Evolutionary conservation across 2,888 invertebrate species (phyloP), one percentile per base, ranked within the genome.

Genomic region (Cordilura impudica): DNA sequence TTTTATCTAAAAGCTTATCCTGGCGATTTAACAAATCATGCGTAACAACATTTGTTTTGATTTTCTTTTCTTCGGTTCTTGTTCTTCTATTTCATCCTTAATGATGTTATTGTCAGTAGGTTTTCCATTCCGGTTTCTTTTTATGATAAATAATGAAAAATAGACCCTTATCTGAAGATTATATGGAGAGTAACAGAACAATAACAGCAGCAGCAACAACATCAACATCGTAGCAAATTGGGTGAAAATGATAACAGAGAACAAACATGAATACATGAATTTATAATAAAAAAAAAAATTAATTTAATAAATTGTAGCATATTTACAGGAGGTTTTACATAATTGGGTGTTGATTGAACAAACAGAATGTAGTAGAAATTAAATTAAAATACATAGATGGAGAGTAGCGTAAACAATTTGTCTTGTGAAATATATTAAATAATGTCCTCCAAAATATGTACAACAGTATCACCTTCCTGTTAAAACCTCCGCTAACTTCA

Each of bases 11-110:
- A 45, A 4, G 6, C 4, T 84, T 84, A 83, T 83, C 29, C 8
- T 84, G 83, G 82, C 84, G 84, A 61, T 71, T 66, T 54, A 67
- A 18, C 71, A 66, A 75, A 79, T 79, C 71, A 86, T 83, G 87
- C 87, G 84, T 85, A 83, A 84, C 83, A 85, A 83, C 84, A 86
- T 86, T 86, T 87, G 82, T 87, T 84, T 87, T 86, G 87, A 87
- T 87, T 87, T 85, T 81, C 49, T 65, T 29, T 2, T 8, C 6
- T 35, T 39, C 16, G 2, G 4, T 60, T 35, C 29, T 6, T 16
- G 18, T 8, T 18, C 18, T 16, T 35, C 8, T 18, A 16, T 12
- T 3, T 35, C 14, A 53, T 7, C n/a, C 18, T 60, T 58, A 67
- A 49, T 43, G 18, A 43, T 66, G 65, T 23, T 53, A 63, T 43